These are phyloP conservation scores for Rhopalosiphum padi DNA, from an alignment of 1,140 invertebrate genomes.

Conservation along the genomic window DNA sequence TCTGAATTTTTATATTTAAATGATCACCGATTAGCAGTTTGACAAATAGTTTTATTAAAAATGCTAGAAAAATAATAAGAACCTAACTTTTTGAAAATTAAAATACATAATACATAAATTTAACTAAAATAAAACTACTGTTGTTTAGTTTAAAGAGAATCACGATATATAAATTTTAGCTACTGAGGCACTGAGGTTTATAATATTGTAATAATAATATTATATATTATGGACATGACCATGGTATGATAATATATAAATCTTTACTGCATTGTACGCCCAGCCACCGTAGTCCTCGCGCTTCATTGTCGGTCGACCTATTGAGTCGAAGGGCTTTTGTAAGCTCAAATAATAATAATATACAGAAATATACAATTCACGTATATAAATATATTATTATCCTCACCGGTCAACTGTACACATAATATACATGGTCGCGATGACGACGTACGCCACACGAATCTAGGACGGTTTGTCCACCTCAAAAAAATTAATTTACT, in stretches of 20 bases:
- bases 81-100: too few relatives aligned
- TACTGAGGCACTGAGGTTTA: neutral
- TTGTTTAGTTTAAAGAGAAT: neutral
- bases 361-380: neutral
- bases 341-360: neutral
- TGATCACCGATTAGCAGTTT: neutral
- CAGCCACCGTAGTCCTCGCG: neutral
- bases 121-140: too few relatives aligned
- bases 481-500: too few relatives aligned
- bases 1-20: neutral
- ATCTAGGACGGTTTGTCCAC: neutral
- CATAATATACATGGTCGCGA: neutral
- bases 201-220: neutral
- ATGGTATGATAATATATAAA: slow-evolving; percentile 16
- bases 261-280: neutral
- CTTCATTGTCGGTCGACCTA: slow-evolving; percentile 35
- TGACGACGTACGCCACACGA: neutral
- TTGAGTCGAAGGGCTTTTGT: slow-evolving; percentile 40
- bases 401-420: neutral
- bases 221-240: neutral
- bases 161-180: neutral
- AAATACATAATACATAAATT: too few relatives aligned
- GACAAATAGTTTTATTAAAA: neutral
- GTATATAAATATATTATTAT: neutral
- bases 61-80: neutral